Evolutionary conservation across 1,140 invertebrate genomes (phyloP).

Genomic region (Scaptomyza graminum): DNA sequence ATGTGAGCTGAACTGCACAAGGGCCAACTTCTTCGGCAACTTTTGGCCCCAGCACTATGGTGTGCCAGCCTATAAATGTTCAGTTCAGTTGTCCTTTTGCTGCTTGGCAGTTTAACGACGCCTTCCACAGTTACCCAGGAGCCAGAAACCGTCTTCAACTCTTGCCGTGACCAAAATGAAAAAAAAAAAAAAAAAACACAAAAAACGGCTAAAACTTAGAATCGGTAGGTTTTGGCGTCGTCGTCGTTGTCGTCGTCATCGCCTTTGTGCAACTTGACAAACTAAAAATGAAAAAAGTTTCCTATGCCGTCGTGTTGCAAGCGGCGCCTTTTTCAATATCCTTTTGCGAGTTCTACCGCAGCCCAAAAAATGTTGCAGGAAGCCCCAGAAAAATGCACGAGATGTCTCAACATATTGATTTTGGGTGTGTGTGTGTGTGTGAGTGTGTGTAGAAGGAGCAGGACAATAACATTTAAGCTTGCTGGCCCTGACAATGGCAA

Average conservation of each 20-base stretch:
- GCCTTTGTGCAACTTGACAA: conserved; percentile 80
- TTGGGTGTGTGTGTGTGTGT: conserved; percentile 28
- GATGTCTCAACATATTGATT: conserved; percentile 75
- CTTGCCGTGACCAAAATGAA: conserved; percentile 7
- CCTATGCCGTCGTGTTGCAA: conserved; percentile 56
- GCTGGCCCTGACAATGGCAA: conserved; percentile 13
- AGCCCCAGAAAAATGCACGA: conserved; percentile 32
- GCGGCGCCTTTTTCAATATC: conserved; percentile 80
- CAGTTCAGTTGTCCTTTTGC: conserved; percentile 59
- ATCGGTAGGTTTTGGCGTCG: conserved; percentile 23
- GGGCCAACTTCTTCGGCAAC: conserved; percentile 3
- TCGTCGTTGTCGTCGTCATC: conserved; percentile 39
- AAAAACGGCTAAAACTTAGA: conserved; percentile 54
- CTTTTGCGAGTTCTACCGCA: conserved; percentile 42
- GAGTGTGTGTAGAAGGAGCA: conserved; percentile 2
- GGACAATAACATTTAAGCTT: conserved; percentile 37
- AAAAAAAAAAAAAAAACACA: not conserved
- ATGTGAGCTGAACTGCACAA: not conserved
- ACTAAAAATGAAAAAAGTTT: conserved; percentile 82
- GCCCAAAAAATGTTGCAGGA: conserved; percentile 37
- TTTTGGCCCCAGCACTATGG: not conserved
- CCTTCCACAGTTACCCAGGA: not conserved
- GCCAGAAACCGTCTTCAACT: not conserved
- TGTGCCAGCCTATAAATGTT: conserved; percentile 67
- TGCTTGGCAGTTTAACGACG: conserved; percentile 1